Evolutionary conservation across 2,113 vertebrate genomes (phyloP).

Genomic region (Neoarius graeffei): DNA sequence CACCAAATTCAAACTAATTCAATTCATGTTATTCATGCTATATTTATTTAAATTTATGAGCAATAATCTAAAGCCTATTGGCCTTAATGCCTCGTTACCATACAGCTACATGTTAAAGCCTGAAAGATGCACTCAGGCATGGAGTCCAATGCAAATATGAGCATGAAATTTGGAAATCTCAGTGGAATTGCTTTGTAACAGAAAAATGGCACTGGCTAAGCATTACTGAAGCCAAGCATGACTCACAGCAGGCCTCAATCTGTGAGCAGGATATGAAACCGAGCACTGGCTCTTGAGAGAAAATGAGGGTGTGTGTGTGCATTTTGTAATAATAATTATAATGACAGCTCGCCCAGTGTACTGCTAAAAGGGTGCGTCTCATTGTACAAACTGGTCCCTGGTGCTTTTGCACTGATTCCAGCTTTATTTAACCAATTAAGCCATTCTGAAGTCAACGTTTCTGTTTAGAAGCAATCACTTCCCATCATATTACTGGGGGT

Average conservation of each 20-base stretch:
- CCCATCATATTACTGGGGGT: not conserved
- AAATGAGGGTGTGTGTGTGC: conserved; percentile 25
- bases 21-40: not conserved
- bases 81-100: not conserved
- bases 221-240: conserved; percentile 3
- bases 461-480: not conserved
- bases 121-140: not conserved
- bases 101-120: not conserved
- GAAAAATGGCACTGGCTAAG: conserved; percentile 6
- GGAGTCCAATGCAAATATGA: conserved; percentile 3
- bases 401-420: not conserved
- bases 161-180: conserved; percentile 23
- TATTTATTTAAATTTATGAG: not conserved
- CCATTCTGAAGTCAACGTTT: not conserved
- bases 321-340: conserved; percentile 13
- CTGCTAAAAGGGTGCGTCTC: not conserved
- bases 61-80: not conserved
- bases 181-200: conserved; percentile 19
- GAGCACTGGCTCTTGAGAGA: conserved; percentile 18
- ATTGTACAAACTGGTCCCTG: not conserved
- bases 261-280: conserved; percentile 22
- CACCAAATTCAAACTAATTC: not conserved
- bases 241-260: conserved; percentile 28
- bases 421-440: not conserved
- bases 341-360: conserved; percentile 18